Conservation (phyloP, 1,140 invertebrate genomes). For the Heliconius eleuchia region DNA sequence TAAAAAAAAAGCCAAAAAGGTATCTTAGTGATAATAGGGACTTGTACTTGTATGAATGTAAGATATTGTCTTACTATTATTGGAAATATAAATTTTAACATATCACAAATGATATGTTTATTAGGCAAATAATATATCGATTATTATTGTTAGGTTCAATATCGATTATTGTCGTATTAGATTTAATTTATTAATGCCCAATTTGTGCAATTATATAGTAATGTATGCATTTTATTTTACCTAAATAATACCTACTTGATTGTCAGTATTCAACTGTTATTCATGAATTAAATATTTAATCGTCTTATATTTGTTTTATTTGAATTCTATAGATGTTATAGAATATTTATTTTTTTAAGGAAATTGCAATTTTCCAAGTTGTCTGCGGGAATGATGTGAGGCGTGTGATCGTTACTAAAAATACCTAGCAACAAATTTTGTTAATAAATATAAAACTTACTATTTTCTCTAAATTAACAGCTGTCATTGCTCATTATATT, state of each 20-base stretch:
- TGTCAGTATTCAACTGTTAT: slow-evolving; percentile 72
- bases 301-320: slow-evolving; percentile 54
- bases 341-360: no score
- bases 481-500: neutral
- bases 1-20: neutral
- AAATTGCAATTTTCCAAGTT: no score
- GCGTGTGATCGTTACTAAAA: no score
- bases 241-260: slow-evolving; percentile 48
- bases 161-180: neutral
- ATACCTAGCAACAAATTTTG: neutral
- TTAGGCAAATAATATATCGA: slow-evolving; percentile 8
- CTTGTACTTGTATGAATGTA: neutral
- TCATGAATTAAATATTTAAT: slow-evolving; percentile 68
- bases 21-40: neutral
- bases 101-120: slow-evolving; percentile 25
- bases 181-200: slow-evolving; percentile 25
- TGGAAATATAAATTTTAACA: slow-evolving; percentile 13
- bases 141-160: slow-evolving; percentile 9
- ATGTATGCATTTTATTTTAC: slow-evolving; percentile 41
- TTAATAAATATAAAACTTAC: neutral
- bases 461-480: neutral
- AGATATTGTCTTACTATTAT: neutral
- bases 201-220: slow-evolving; percentile 63
- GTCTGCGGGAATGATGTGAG: no score
- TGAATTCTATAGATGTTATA: neutral